Evolutionary conservation across 2,113 vertebrate genomes (phyloP).

Genomic region (Neotoma lepida): DNA sequence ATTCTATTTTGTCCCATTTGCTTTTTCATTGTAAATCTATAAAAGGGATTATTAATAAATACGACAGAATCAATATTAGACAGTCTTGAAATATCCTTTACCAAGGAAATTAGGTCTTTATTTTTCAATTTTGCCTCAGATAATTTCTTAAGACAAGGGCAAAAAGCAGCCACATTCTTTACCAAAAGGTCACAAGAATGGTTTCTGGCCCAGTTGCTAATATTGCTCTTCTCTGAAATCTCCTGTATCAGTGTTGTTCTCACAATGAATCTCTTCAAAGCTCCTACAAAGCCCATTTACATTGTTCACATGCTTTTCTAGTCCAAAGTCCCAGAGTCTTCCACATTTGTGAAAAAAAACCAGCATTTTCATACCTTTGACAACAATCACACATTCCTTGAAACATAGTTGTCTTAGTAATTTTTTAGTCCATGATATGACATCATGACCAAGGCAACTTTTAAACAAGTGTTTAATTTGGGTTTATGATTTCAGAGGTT

Average conservation of each 20-base stretch:
- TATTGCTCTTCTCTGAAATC: not conserved
- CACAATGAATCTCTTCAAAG: not conserved
- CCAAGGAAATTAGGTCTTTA: not conserved
- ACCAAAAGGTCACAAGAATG: not conserved
- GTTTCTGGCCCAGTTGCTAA: not conserved
- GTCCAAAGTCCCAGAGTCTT: not conserved
- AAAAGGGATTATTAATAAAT: not conserved
- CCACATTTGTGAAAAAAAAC: no score
- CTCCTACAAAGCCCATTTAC: not conserved
- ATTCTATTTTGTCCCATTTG: not conserved
- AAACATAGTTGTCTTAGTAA: not conserved
- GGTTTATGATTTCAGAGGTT: not conserved
- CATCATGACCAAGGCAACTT: not conserved
- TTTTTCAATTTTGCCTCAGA: not conserved
- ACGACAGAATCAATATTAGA: not conserved
- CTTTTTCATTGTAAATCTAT: not conserved
- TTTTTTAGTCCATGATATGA: not conserved
- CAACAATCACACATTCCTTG: not conserved
- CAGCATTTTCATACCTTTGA: not conserved
- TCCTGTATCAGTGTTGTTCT: not conserved
- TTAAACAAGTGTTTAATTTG: not conserved
- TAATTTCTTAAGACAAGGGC: not conserved
- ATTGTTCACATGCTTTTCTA: not conserved
- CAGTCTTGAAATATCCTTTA: not conserved
- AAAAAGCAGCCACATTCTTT: not conserved